Percentiles rank a stretch among this genome's conserved stretches.
phyloP scores from a whole-genome alignment of 2,113 vertebrate species.

The Mastomys coucha region DNA sequence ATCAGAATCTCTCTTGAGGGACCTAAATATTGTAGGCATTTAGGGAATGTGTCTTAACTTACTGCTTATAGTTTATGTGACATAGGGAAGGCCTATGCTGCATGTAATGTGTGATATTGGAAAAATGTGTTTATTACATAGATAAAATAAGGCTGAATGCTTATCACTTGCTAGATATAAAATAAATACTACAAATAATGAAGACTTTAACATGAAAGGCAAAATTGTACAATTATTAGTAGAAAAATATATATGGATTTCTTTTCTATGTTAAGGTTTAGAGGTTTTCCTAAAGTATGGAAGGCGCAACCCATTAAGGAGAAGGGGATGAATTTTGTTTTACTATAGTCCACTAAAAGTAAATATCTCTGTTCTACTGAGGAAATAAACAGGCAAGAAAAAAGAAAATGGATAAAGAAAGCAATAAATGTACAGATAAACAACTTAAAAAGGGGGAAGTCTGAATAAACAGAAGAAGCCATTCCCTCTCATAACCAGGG shows the following conservation, averaged over 20 bases:
- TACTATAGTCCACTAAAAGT: neutral
- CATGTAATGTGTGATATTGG: constrained; percentile 18
- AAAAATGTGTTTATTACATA: constrained; percentile 9
- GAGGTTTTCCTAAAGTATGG: neutral
- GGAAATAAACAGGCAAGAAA: constrained; percentile 5
- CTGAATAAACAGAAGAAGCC: neutral
- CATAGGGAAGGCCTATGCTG: neutral
- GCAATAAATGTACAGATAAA: neutral
- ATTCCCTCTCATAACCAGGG: neutral
- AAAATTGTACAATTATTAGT: constrained; percentile 43
- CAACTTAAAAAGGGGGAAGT: neutral
- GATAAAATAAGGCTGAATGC: constrained; percentile 46
- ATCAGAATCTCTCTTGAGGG: neutral
- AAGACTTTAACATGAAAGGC: constrained; percentile 47
- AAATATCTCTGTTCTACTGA: constrained; percentile 29
- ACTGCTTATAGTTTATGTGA: neutral
- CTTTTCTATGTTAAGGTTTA: constrained; percentile 4
- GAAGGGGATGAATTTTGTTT: constrained; percentile 22
- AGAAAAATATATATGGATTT: constrained; percentile 43
- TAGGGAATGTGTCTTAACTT: constrained; percentile 34
- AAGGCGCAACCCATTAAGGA: neutral
- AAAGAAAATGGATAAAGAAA: constrained; percentile 1
- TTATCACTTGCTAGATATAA: constrained; percentile 19
- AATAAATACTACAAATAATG: constrained; percentile 22
- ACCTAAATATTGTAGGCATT: neutral